These are phyloP conservation scores for Neomonachus schauinslandi DNA, from an alignment of 2,113 vertebrate species.

Conservation along the genomic window DNA sequence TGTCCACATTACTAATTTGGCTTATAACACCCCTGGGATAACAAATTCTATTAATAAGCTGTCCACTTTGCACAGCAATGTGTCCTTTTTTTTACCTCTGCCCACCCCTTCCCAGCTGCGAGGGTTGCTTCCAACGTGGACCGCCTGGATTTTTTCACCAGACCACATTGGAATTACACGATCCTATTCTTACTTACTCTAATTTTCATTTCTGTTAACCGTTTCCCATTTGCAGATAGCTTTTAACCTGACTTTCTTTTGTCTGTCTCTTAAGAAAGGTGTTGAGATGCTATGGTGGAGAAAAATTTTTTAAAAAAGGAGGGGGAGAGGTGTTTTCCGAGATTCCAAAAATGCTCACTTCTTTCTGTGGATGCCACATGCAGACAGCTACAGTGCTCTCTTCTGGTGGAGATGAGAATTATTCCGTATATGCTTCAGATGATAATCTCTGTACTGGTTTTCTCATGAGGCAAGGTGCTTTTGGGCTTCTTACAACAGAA, in stretches of 20 bases:
- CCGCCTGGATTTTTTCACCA: background rate
- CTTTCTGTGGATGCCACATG: background rate
- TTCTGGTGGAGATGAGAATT: background rate
- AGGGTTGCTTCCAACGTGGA: accelerated
- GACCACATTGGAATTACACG: background rate
- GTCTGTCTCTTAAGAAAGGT: background rate
- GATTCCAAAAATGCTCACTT: background rate
- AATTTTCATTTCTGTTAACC: background rate
- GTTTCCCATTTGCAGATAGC: background rate
- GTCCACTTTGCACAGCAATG: background rate
- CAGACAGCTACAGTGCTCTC: background rate
- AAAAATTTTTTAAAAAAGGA: background rate
- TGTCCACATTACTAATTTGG: background rate
- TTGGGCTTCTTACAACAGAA: background rate
- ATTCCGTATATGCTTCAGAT: background rate
- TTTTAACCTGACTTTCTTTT: background rate
- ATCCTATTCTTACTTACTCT: background rate
- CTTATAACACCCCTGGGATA: background rate
- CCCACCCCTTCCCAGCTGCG: background rate
- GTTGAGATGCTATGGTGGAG: background rate
- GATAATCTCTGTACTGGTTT: background rate
- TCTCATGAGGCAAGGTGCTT: background rate
- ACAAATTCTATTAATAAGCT: background rate
- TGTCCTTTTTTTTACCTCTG: background rate
- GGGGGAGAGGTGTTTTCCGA: background rate